Conservation (phyloP, 2,797 vertebrate genomes). For the Lutjanus campechanus region DNA sequence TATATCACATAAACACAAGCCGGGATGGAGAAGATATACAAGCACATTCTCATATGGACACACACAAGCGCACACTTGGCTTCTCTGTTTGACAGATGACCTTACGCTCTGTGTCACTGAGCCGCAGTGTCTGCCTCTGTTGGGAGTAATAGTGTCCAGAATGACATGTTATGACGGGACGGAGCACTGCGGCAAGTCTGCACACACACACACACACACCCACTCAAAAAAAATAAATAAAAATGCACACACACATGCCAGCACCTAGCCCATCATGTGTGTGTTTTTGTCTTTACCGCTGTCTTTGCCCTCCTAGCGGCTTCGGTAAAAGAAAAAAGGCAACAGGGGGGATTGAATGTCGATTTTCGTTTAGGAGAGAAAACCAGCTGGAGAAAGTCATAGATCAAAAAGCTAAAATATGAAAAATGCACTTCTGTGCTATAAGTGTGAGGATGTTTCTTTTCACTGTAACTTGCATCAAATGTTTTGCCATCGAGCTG, state of each 20-base stretch:
- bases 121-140: slow-evolving; percentile 66
- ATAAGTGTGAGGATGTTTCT: neutral
- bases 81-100: slow-evolving; percentile 76
- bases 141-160: slow-evolving; percentile 72
- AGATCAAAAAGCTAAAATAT: slow-evolving; percentile 43
- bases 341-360: slow-evolving; percentile 25
- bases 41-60: slow-evolving; percentile 1
- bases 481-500: slow-evolving; percentile 29
- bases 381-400: slow-evolving; percentile 28
- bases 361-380: slow-evolving; percentile 41
- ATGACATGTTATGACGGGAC: slow-evolving; percentile 75
- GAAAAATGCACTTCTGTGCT: slow-evolving; percentile 28
- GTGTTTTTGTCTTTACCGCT: slow-evolving; percentile 21
- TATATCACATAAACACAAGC: neutral
- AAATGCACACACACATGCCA: slow-evolving; percentile 2
- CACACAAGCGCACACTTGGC: slow-evolving; percentile 39
- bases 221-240: too few species aligned
- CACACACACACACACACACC: slow-evolving; percentile 31
- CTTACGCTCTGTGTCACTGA: slow-evolving; percentile 69
- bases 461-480: neutral
- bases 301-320: slow-evolving; percentile 9
- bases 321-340: slow-evolving; percentile 33
- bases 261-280: slow-evolving; percentile 10
- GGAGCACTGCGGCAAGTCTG: slow-evolving; percentile 25
- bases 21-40: slow-evolving; percentile 2